Evolutionary conservation across 2,113 vertebrate species (phyloP).

Genomic region (Morone saxatilis): DNA sequence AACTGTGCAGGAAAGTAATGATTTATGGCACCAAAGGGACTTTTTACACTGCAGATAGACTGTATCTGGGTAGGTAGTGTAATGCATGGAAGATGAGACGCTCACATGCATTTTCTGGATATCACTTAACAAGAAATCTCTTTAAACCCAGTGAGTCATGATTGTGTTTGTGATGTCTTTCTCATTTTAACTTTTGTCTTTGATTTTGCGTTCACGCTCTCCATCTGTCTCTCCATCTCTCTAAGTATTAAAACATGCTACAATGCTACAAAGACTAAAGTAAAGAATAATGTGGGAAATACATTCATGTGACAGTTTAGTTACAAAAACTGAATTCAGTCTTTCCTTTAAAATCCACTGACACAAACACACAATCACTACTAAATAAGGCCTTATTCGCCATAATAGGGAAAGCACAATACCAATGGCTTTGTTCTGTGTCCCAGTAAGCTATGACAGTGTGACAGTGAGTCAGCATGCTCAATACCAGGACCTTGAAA

Average conservation of each 20-base stretch:
- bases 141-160: not conserved
- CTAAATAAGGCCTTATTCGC: not conserved
- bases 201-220: not conserved
- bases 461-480: not conserved
- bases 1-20: conserved; percentile 6
- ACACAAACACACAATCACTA: not conserved
- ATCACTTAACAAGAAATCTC: conserved; percentile 1
- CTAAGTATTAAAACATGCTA: not conserved
- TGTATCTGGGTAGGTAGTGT: conserved; percentile 8
- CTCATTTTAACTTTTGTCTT: not conserved
- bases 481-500: not conserved
- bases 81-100: conserved; percentile 7
- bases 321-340: not conserved
- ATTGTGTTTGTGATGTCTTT: not conserved
- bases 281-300: not conserved
- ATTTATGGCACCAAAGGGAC: conserved; percentile 44
- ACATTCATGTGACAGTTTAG: not conserved
- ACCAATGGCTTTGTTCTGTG: not conserved
- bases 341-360: not conserved
- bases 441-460: not conserved
- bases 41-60: conserved; percentile 6
- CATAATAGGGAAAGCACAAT: not conserved
- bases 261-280: not conserved
- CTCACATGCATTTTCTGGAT: not conserved
- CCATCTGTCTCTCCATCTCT: not conserved